phyloP scores from a whole-genome alignment of 2,113 vertebrate genomes.

The Anoplopoma fimbria region DNA sequence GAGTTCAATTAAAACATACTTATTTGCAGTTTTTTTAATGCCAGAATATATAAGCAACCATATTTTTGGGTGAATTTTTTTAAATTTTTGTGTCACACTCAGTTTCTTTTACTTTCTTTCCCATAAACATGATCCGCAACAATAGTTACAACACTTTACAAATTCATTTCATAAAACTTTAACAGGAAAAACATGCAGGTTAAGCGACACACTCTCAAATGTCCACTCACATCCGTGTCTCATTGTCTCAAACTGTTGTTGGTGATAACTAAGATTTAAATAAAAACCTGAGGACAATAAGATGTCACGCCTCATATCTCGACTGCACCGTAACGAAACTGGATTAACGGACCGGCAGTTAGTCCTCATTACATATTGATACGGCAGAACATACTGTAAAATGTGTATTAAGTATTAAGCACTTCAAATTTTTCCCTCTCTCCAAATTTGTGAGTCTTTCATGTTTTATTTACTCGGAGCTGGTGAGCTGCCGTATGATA shows the following conservation, averaged over 20 bases:
- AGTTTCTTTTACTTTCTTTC: not conserved
- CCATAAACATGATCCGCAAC: not conserved
- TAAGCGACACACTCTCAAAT: not conserved
- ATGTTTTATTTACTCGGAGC: constrained; percentile 77
- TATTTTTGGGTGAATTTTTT: not conserved
- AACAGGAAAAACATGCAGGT: not conserved
- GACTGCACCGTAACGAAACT: not conserved
- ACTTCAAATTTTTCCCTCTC: constrained; percentile 67
- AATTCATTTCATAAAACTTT: not conserved
- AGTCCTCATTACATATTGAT: constrained; percentile 78
- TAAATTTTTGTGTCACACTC: not conserved
- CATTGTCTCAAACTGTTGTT: no score
- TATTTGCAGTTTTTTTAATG: no score
- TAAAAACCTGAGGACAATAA: not conserved
- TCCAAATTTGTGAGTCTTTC: constrained; percentile 69
- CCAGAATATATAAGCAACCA: no score
- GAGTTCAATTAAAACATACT: not conserved
- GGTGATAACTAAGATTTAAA: not conserved
- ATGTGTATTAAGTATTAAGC: constrained; percentile 75
- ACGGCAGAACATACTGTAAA: constrained; percentile 64
- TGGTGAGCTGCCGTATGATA: constrained; percentile 61
- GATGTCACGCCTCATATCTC: constrained; percentile 3
- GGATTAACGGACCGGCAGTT: constrained; percentile 64
- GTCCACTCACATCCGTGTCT: not conserved
- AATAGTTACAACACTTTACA: not conserved